These are phyloP conservation scores for Ctenoplectra terminalis DNA, from an alignment of 1,140 invertebrate species.

Conservation along the genomic window DNA sequence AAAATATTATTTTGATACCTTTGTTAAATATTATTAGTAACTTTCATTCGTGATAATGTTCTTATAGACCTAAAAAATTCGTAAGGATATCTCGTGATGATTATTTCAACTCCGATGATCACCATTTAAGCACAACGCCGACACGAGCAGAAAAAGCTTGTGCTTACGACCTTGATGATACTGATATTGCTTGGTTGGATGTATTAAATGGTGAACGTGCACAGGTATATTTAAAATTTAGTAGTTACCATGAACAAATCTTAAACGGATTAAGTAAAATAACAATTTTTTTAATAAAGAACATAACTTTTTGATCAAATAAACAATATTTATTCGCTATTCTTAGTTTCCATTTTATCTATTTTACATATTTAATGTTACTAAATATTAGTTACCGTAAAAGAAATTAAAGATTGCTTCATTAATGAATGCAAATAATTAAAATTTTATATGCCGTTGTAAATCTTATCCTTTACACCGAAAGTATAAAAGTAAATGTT, in stretches of 20 bases:
- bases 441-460: not conserved
- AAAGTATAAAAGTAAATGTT: not conserved
- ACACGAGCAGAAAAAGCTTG: conserved; percentile 95
- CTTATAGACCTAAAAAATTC: conserved; percentile 94
- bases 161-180: conserved; percentile 97
- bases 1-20: not conserved
- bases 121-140: conserved; percentile 93
- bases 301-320: too few species aligned
- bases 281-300: not conserved
- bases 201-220: conserved; percentile 94
- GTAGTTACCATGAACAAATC: not conserved
- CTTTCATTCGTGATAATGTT: conserved; percentile 26
- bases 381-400: too few species aligned
- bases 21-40: conserved; percentile 2
- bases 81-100: conserved; percentile 95
- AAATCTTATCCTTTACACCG: too few species aligned
- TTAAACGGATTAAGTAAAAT: not conserved
- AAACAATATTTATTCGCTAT: not conserved
- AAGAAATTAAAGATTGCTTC: too few species aligned
- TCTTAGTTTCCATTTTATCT: not conserved
- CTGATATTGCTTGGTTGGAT: conserved; percentile 95
- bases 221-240: conserved; percentile 70
- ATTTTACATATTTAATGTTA: too few species aligned
- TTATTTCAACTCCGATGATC: conserved; percentile 91
- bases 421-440: not conserved